These are phyloP conservation scores for Sphaerodactylus townsendi DNA, from an alignment of 2,113 vertebrate genomes.

Conservation along the genomic window DNA sequence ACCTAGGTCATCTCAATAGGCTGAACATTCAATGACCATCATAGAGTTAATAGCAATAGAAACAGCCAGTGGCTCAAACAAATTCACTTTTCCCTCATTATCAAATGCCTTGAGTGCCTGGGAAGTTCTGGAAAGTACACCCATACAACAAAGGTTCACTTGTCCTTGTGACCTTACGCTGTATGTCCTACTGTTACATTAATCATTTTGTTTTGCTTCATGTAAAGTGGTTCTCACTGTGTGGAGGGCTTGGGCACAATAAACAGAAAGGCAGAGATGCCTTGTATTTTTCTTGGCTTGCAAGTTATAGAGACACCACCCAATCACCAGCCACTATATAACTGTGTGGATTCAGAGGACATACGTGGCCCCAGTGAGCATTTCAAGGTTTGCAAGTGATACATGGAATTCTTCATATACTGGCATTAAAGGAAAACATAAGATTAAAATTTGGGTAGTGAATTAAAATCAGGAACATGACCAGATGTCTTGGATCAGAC, in stretches of 20 bases:
- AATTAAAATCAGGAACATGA: too few species aligned
- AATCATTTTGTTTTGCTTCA: constrained; percentile 34
- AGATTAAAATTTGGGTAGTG: background rate
- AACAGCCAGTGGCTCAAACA: constrained; percentile 23
- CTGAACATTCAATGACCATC: background rate
- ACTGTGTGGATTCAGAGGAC: background rate
- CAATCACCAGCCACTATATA: background rate
- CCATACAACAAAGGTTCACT: constrained; percentile 13
- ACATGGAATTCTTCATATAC: constrained; percentile 18
- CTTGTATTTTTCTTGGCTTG: background rate
- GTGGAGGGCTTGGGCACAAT: background rate
- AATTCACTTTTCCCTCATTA: constrained; percentile 27
- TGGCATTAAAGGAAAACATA: constrained; percentile 42
- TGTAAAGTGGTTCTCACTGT: constrained; percentile 22
- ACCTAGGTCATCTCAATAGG: constrained; percentile 1
- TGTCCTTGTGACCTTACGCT: constrained; percentile 38
- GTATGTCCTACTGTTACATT: constrained; percentile 35
- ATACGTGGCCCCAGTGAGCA: background rate
- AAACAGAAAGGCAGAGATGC: background rate
- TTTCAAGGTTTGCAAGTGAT: constrained; percentile 25
- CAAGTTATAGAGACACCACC: background rate
- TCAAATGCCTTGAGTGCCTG: constrained; percentile 12
- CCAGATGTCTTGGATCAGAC: too few species aligned
- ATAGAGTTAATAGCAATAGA: constrained; percentile 21
- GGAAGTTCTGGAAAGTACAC: constrained; percentile 34